Conservation (phyloP, 2,113 vertebrate species). For the Myotis davidii region DNA sequence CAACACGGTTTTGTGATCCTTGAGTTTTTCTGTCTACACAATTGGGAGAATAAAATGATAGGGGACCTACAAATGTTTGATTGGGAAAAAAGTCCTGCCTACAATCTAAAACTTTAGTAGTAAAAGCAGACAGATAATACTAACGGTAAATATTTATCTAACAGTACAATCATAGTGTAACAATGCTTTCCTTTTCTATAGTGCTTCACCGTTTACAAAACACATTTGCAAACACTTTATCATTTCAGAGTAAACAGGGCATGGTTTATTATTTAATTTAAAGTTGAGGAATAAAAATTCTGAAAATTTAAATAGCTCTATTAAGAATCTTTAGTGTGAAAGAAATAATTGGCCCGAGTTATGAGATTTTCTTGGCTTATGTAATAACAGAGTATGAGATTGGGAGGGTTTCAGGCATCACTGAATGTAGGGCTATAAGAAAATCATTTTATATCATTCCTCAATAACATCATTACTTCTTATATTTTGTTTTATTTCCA, state of each 20-base stretch:
- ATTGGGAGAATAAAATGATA: background rate
- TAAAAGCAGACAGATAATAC: background rate
- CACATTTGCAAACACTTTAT: background rate
- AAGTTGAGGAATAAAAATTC: background rate
- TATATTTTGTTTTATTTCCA: background rate
- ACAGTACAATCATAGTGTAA: background rate
- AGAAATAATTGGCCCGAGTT: background rate
- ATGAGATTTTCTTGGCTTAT: background rate
- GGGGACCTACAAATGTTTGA: background rate
- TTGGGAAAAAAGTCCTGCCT: background rate
- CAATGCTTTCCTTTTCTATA: background rate
- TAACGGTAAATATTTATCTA: background rate
- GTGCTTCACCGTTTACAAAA: background rate
- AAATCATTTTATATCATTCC: background rate
- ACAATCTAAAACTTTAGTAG: background rate
- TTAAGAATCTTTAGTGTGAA: background rate
- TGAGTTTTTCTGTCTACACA: background rate
- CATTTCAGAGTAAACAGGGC: background rate
- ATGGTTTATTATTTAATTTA: background rate
- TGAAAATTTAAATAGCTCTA: background rate
- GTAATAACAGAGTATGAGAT: background rate
- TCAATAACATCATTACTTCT: background rate
- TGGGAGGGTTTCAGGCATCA: background rate
- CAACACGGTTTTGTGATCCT: background rate
- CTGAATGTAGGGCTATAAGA: background rate